Base-by-base conservation (phyloP, 2,888 invertebrate genomes). In the Polydrusus cervinus region DNA sequence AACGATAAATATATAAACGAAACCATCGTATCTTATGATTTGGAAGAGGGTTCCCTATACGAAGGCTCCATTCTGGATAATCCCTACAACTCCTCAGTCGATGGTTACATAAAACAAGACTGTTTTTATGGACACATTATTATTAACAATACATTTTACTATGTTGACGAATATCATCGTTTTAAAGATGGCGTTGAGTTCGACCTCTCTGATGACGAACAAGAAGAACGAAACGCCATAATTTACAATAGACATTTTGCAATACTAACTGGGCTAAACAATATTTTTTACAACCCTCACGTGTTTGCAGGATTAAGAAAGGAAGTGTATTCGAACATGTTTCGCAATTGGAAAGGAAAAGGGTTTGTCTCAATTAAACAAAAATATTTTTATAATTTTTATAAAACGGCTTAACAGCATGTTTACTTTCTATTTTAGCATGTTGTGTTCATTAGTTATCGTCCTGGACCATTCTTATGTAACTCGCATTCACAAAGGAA, bases 381-480 rank as follows among this genome's bases (percentile, higher is more conserved):
- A n/a, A n/a, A 68, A 38, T 45, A 20, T 51, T n/a, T 34, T 30
- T 3, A 55, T 38, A 71, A 11, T 30, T 62, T 9, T 11, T 11
- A 10, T 13, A 43, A 20, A 6, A 20, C 51, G 8, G 9, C 18
- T 51, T 20, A 11, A 11, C 18, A 8, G 45, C 34, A 11, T 49
- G 1, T 13, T 40, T 16, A 1, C 7, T 40, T 16, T 14, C 47
- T 30, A 71, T 81, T 81, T 66, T 71, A 84, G 84, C 43, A 82
- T 80, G 77, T 65, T 82, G 25, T 90, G 90, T 71, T 87, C 89
- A 51, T 84, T 90, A 0, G 84, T 90, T 0, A 85, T 90, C 0
- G 79, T 90, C 14, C 88, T 89, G 34, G 90, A 90, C 72, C 86
- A 87, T 80, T 87, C 88, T 76, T 90, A 89, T 83, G 87, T 85